phyloP scores from a whole-genome alignment of 2,113 vertebrate genomes.

The Chloroceryle aenea region DNA sequence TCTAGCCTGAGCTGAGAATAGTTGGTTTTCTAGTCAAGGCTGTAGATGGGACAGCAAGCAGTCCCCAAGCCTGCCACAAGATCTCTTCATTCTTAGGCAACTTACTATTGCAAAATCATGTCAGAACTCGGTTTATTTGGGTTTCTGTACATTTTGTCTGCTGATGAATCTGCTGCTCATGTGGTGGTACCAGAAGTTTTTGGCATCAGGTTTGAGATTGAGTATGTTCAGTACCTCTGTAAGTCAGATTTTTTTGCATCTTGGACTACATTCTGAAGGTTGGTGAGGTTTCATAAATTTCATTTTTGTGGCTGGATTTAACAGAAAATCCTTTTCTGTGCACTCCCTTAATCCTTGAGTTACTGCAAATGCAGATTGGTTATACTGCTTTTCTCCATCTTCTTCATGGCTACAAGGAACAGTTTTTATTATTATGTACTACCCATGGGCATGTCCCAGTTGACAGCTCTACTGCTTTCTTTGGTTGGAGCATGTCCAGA shows the following conservation, averaged over 20 bases:
- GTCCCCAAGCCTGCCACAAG: not conserved
- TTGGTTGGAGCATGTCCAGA: not conserved
- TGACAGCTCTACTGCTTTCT: not conserved
- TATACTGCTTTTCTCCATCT: not conserved
- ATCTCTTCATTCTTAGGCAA: not conserved
- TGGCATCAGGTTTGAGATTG: not conserved
- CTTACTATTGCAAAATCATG: not conserved
- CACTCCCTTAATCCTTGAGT: not conserved
- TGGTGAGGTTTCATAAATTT: not conserved
- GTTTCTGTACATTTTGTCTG: not conserved
- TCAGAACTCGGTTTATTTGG: not conserved
- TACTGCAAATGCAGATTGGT: not conserved
- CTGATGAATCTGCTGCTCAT: not conserved
- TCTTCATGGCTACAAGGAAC: not conserved
- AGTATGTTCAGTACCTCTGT: not conserved
- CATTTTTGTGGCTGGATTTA: not conserved
- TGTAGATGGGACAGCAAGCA: not conserved
- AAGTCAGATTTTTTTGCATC: not conserved
- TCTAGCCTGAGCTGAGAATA: not conserved
- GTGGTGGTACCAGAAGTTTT: not conserved
- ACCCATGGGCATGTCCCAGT: not conserved
- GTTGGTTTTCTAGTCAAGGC: not conserved
- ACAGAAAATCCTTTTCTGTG: not conserved
- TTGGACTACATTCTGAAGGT: not conserved
- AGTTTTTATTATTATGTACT: not conserved